These are phyloP conservation scores for Mus caroli DNA, from an alignment of 2,797 vertebrate genomes.

Conservation along the genomic window DNA sequence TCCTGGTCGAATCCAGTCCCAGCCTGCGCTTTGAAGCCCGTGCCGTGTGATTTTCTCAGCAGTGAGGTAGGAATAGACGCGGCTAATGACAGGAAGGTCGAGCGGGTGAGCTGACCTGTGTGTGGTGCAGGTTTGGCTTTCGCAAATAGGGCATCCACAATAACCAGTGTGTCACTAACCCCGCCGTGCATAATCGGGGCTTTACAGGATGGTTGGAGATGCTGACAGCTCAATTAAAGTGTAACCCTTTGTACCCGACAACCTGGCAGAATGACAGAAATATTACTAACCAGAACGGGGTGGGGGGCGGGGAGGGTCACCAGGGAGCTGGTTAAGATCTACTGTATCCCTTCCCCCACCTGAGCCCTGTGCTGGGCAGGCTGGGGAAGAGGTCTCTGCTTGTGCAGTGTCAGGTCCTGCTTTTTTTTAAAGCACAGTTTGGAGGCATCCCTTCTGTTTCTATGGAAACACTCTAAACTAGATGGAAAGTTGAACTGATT, in stretches of 20 bases:
- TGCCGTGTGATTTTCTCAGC: conserved; percentile 92
- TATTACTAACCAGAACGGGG: conserved; percentile 88
- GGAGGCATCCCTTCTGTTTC: conserved; percentile 86
- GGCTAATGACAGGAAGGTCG: conserved; percentile 93
- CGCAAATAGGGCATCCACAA: conserved; percentile 92
- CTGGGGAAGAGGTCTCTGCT: conserved; percentile 26
- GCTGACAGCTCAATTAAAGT: conserved; percentile 92
- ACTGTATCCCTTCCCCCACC: not conserved
- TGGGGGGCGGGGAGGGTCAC: conserved; percentile 86
- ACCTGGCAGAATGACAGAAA: conserved; percentile 88
- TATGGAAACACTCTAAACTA: conserved; percentile 86
- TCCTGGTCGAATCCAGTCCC: conserved; percentile 91
- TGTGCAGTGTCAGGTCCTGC: conserved; percentile 60
- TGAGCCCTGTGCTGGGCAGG: conserved; percentile 57
- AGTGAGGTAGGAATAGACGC: conserved; percentile 91
- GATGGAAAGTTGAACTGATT: conserved; percentile 84
- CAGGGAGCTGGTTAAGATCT: conserved; percentile 87
- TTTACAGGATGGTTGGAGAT: conserved; percentile 90
- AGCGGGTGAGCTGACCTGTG: conserved; percentile 90
- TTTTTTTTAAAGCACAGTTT: conserved; percentile 23
- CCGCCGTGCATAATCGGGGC: conserved; percentile 91
- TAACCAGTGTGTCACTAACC: conserved; percentile 92
- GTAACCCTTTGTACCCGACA: conserved; percentile 89
- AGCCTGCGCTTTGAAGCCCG: conserved; percentile 90
- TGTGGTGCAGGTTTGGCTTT: conserved; percentile 86